Percentiles rank a stretch among this genome's conserved stretches.
Conservation (phyloP, 2,113 vertebrate species). For the Tonatia bakeri region DNA sequence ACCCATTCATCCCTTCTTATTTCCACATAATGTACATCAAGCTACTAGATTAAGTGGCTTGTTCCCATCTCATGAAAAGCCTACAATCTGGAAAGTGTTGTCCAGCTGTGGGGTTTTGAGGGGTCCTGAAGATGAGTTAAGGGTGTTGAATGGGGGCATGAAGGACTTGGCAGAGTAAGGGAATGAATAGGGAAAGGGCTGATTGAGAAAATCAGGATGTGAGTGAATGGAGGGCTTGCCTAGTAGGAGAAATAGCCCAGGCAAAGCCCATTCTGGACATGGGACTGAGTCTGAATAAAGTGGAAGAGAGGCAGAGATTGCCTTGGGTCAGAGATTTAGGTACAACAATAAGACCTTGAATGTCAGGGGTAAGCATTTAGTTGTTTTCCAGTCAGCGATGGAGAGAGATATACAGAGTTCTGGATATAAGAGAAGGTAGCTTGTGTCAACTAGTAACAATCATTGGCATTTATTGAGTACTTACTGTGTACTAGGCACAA, state of each 20-base stretch:
- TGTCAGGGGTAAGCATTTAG: neutral
- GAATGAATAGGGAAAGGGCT: neutral
- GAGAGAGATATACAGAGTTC: neutral
- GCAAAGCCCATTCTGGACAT: neutral
- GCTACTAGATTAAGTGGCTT: neutral
- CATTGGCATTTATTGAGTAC: slow-evolving; percentile 4
- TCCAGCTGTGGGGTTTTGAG: neutral
- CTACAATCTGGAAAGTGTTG: neutral
- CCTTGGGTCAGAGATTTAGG: neutral
- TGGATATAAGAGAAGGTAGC: neutral
- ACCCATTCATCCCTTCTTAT: neutral
- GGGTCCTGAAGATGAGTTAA: slow-evolving; percentile 11
- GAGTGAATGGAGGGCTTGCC: neutral
- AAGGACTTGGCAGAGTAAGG: neutral
- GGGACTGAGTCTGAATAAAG: neutral
- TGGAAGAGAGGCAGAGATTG: neutral
- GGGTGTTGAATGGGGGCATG: neutral
- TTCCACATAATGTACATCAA: neutral
- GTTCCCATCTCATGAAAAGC: neutral
- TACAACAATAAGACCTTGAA: neutral
- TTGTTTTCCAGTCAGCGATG: neutral
- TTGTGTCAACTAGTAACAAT: neutral
- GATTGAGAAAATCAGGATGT: neutral
- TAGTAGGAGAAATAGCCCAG: neutral
- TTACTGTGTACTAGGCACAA: neutral